These are phyloP conservation scores for Watsonalla binaria DNA, from an alignment of 2,888 invertebrate genomes.

Conservation along the genomic window DNA sequence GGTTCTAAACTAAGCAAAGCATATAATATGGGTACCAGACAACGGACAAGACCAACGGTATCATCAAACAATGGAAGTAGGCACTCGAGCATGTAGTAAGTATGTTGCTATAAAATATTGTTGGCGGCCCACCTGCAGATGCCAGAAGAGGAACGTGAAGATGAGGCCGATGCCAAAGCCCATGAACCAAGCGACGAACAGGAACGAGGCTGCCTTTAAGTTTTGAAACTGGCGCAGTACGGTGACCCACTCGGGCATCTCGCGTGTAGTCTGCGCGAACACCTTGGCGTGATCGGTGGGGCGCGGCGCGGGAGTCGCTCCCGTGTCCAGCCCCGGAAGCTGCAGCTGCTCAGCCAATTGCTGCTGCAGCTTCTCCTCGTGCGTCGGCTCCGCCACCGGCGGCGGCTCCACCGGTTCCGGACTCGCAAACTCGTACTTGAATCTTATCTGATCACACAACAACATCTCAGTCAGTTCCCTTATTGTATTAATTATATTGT, in stretches of 20 bases:
- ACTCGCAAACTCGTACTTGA: slow-evolving; percentile 80
- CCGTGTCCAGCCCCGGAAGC: slow-evolving; percentile 86
- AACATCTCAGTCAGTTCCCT: neutral
- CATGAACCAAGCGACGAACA: slow-evolving; percentile 99
- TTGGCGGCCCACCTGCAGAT: slow-evolving; percentile 84
- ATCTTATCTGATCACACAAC: slow-evolving; percentile 64
- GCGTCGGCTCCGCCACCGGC: slow-evolving; percentile 78
- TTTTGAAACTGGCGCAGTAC: slow-evolving; percentile 94
- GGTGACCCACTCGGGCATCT: slow-evolving; percentile 96
- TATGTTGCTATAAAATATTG: too few relatives aligned
- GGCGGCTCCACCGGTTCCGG: slow-evolving; percentile 77
- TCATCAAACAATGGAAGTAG: too few relatives aligned
- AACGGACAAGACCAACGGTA: too few relatives aligned
- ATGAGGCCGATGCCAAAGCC: slow-evolving; percentile 99
- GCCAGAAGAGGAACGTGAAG: slow-evolving; percentile 99
- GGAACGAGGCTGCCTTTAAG: slow-evolving; percentile 92
- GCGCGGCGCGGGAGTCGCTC: slow-evolving; percentile 65
- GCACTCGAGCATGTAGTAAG: too few relatives aligned
- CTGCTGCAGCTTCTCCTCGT: slow-evolving; percentile 89
- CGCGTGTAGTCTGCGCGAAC: slow-evolving; percentile 93
- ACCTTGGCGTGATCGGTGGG: slow-evolving; percentile 70
- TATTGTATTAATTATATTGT: neutral
- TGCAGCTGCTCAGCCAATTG: slow-evolving; percentile 90
- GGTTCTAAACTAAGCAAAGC: too few relatives aligned
- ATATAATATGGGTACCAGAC: too few relatives aligned